Evolutionary conservation across 2,888 invertebrate genomes (phyloP), one percentile per base, ranked within the genome.

Genomic region (Abscondita cerata): DNA sequence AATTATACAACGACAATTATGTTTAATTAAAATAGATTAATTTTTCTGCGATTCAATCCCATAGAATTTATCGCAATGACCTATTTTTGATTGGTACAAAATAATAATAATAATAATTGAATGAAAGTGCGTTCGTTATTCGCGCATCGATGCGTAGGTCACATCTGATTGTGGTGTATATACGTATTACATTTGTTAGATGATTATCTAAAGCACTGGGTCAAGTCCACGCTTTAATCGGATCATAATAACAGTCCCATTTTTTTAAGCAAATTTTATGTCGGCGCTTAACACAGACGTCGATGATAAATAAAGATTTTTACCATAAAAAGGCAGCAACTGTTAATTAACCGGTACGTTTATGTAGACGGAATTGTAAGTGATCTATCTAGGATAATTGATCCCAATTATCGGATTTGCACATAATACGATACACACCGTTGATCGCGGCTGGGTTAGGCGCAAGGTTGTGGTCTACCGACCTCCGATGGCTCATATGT

Each of bases 361-460:
- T 59, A 55, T 51, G 46, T 50, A 63, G 59, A 59, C 63, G 51
- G 63, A 64, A 62, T 58, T 66, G 57, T 65, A 62, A 62, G 55
- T 59, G 58, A 62, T 63, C 60, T 65, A 71, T 72, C 72, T 74
- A 72, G 71, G 73, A 76, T 76, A 74, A 76, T n/a, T 73, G 73
- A 74, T 76, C 73, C 73, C 75, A 76, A 76, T 76, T 76, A 76
- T 76, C 74, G 75, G 74, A 77, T 76, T 76, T 78, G 76, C 77
- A 78, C 77, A 76, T 77, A 77, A 76, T 77, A 72, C 72, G 76
- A 68, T 67, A 70, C 68, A 71, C 67, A 67, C 64, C 68, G 70
- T 63, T 71, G 69, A 62, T 64, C 69, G 65, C 69, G 71, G 73
- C 70, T 70, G 70, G 71, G 70, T 65, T 73, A 69, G 75, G 73